phyloP scores from a whole-genome alignment of 2,113 vertebrate genomes.

The Gallinago media region DNA sequence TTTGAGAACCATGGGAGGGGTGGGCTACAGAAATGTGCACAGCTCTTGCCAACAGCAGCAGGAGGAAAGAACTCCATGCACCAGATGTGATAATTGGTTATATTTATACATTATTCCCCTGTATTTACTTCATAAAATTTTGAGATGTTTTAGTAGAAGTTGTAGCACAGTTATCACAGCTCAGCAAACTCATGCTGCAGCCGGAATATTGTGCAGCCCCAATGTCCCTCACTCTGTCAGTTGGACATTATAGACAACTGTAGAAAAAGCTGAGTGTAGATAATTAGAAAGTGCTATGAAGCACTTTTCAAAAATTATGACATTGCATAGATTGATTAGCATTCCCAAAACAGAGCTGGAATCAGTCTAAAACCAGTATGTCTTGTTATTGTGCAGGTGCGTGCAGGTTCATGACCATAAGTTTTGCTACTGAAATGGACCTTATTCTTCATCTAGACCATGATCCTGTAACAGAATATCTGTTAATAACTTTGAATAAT shows the following conservation, averaged over 20 bases:
- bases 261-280: conserved; percentile 44
- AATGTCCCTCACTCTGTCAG: background rate
- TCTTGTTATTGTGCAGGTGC: conserved; percentile 63
- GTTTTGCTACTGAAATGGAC: conserved; percentile 22
- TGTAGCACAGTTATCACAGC: background rate
- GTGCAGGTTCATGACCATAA: conserved; percentile 23
- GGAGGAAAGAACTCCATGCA: background rate
- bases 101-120: background rate
- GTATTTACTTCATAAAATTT: background rate
- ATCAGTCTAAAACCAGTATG: background rate
- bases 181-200: background rate
- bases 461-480: conserved; percentile 71
- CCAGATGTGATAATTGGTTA: background rate
- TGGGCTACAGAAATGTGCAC: background rate
- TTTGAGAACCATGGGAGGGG: background rate
- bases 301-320: conserved; percentile 29
- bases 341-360: conserved; percentile 12
- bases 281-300: conserved; percentile 72
- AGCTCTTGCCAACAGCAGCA: background rate
- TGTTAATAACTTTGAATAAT: conserved; percentile 72
- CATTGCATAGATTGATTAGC: conserved; percentile 46
- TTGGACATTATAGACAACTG: conserved; percentile 22
- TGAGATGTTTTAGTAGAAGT: background rate
- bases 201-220: background rate
- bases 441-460: conserved; percentile 45